phyloP scores from a whole-genome alignment of 1,140 invertebrate species.

The Sycophaga agraensis region DNA sequence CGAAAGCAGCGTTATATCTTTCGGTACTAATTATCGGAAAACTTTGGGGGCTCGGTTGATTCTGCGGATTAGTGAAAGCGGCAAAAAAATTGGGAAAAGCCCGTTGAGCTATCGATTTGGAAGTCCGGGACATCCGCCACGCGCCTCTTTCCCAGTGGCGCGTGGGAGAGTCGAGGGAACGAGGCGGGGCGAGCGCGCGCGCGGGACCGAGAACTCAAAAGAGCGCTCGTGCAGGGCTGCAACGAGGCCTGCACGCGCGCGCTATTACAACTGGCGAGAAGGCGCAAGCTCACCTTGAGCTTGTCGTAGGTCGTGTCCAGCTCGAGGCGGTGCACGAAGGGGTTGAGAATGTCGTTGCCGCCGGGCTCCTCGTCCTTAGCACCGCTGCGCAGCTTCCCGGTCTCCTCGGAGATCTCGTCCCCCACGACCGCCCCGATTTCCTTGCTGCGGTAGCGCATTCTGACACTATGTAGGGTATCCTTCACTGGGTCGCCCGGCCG shows the following conservation, averaged over 20 bases:
- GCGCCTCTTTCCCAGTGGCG: no score
- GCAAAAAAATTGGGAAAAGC: no score
- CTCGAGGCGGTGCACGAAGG: constrained; percentile 82
- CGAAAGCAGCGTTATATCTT: no score
- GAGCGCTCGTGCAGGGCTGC: no score
- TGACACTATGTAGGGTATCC: not conserved
- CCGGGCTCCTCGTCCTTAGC: constrained; percentile 39
- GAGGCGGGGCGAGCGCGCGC: not conserved
- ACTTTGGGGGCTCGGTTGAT: no score
- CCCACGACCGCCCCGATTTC: not conserved
- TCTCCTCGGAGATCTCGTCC: constrained; percentile 17
- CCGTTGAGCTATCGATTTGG: no score
- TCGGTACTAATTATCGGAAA: no score
- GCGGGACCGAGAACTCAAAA: no score
- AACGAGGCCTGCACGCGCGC: not conserved
- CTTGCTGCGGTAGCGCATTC: constrained; percentile 20
- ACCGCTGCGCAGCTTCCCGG: not conserved
- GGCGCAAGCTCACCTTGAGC: constrained; percentile 64
- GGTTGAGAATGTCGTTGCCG: constrained; percentile 68
- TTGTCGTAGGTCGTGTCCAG: constrained; percentile 81
- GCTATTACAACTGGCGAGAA: no score
- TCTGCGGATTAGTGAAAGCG: no score
- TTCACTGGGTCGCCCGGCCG: not conserved
- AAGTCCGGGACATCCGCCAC: no score
- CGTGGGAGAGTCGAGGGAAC: not conserved